Evolutionary conservation across 2,888 invertebrate species (phyloP).

Genomic region (Phrixothrix hirtus): DNA sequence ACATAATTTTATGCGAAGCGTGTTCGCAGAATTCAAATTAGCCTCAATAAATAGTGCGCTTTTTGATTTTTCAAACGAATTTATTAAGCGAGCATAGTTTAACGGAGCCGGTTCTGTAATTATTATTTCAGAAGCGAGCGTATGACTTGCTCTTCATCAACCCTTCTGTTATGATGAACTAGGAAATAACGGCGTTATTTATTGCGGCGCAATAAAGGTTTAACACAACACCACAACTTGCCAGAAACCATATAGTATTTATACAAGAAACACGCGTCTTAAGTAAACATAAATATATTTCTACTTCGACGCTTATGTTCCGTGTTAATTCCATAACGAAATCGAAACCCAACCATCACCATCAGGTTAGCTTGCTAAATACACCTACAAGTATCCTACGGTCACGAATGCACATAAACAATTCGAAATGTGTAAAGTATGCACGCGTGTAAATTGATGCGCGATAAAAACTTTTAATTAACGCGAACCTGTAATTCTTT

Average conservation of each 20-base stretch:
- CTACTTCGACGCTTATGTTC: background rate
- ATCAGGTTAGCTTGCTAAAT: constrained; percentile 12
- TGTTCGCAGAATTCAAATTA: constrained; percentile 10
- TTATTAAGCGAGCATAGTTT: background rate
- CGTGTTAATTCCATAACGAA: constrained; percentile 6
- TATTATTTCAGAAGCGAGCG: background rate
- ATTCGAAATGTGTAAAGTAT: constrained; percentile 21
- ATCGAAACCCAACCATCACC: constrained; percentile 9
- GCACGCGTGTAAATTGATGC: constrained; percentile 16
- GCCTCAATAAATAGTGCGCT: background rate
- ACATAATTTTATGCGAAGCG: constrained; percentile 13
- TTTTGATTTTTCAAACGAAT: background rate
- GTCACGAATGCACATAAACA: constrained; percentile 26
- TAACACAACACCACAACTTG: constrained; percentile 48
- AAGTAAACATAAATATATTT: constrained; percentile 39
- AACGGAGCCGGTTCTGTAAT: too few relatives aligned
- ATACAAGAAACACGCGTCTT: constrained; percentile 47
- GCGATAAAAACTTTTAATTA: constrained; percentile 23
- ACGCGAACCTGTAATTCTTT: constrained; percentile 12
- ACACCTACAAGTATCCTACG: constrained; percentile 19
- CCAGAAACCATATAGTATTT: constrained; percentile 50
- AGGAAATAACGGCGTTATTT: constrained; percentile 41
- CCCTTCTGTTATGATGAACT: constrained; percentile 40
- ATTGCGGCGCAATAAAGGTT: constrained; percentile 49
- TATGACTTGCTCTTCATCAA: constrained; percentile 15